Conservation (phyloP, 2,888 invertebrate species). For the Siphonodentalium dalli region DNA sequence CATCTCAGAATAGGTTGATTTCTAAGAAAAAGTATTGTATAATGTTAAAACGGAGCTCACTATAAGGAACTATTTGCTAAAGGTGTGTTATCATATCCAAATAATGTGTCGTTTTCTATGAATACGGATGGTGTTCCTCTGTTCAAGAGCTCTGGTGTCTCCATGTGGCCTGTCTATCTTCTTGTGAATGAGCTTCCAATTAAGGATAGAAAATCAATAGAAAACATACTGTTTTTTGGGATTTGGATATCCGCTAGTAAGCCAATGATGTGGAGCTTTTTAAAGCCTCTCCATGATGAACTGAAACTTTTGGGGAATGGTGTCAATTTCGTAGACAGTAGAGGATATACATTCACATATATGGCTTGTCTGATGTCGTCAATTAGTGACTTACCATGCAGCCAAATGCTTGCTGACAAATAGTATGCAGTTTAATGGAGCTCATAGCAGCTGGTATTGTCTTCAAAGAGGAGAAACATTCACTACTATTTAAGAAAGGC, state of each 20-base stretch:
- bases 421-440: no score
- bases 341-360: not conserved
- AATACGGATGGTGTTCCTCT: slow-evolving; percentile 10
- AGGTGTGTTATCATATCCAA: slow-evolving; percentile 4
- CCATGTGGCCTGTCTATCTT: slow-evolving; percentile 9
- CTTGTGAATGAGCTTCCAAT: slow-evolving; percentile 4
- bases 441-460: no score
- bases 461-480: slow-evolving; percentile 2
- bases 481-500: slow-evolving; percentile 1
- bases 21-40: no score
- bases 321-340: not conserved
- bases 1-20: no score
- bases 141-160: slow-evolving; percentile 4
- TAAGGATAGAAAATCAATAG: slow-evolving; percentile 6
- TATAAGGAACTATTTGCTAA: not conserved
- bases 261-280: slow-evolving; percentile 10
- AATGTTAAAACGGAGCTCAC: slow-evolving; percentile 4
- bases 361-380: no score
- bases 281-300: slow-evolving; percentile 7
- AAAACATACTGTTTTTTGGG: slow-evolving; percentile 8
- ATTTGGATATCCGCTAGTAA: slow-evolving; percentile 5
- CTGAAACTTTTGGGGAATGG: not conserved
- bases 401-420: no score
- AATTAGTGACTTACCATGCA: no score
- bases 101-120: slow-evolving; percentile 1